A percentile compares a stretch with the other conserved stretches of the same genome.
Conservation (phyloP, 2,888 invertebrate genomes). For the Volucella bombylans region DNA sequence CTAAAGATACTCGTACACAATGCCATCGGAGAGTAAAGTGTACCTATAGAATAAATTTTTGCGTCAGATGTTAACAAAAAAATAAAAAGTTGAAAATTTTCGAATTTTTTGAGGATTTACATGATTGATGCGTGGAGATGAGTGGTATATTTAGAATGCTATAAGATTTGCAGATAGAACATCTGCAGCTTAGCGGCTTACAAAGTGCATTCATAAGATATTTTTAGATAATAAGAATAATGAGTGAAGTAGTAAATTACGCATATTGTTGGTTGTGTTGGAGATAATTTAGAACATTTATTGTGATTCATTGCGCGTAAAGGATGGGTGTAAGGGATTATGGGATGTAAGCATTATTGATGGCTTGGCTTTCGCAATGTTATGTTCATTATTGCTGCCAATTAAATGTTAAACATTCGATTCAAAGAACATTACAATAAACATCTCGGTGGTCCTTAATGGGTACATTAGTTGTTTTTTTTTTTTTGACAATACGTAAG, state of each 20-base stretch:
- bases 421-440: too few relatives aligned
- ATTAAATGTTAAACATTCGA: slow-evolving; percentile 33
- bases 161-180: slow-evolving; percentile 15
- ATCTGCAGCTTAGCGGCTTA: slow-evolving; percentile 50
- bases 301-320: slow-evolving; percentile 36
- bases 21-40: neutral
- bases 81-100: slow-evolving; percentile 18
- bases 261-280: slow-evolving; percentile 44
- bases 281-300: slow-evolving; percentile 36
- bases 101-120: slow-evolving; percentile 42
- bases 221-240: slow-evolving; percentile 40
- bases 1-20: neutral
- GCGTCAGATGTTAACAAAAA: slow-evolving; percentile 8
- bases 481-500: slow-evolving; percentile 21
- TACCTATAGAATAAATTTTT: slow-evolving; percentile 24
- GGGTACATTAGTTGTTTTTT: slow-evolving; percentile 4
- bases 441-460: too few relatives aligned
- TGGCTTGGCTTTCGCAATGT: slow-evolving; percentile 35
- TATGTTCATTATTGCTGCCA: slow-evolving; percentile 30
- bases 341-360: slow-evolving; percentile 41
- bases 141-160: slow-evolving; percentile 48
- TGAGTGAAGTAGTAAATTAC: slow-evolving; percentile 31
- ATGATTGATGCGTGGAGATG: slow-evolving; percentile 63
- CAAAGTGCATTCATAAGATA: slow-evolving; percentile 36
- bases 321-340: slow-evolving; percentile 43